phyloP scores from a whole-genome alignment of 2,888 invertebrate species.

The Andricus curvator region DNA sequence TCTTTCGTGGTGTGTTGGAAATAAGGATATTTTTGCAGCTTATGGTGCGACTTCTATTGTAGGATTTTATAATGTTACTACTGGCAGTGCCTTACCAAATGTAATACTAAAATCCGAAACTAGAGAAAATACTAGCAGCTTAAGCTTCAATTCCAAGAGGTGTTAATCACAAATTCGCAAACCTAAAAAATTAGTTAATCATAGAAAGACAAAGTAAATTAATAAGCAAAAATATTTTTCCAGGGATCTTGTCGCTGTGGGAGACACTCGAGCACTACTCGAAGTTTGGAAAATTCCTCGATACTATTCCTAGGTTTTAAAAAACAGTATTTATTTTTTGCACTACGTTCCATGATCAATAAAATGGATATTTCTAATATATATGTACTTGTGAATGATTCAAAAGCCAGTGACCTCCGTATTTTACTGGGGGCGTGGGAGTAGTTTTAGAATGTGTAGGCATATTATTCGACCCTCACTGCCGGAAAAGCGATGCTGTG shows the following conservation, averaged over 20 bases:
- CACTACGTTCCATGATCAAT: neutral
- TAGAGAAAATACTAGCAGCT: conserved; percentile 66
- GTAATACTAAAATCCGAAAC: conserved; percentile 65
- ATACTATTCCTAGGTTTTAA: conserved; percentile 20
- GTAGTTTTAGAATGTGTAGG: neutral
- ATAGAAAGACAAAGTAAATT: conserved; percentile 4
- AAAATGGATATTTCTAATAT: neutral
- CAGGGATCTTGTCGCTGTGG: conserved; percentile 71
- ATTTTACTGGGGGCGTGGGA: neutral
- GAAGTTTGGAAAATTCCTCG: conserved; percentile 74
- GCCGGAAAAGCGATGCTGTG: neutral
- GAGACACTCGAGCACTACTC: conserved; percentile 67
- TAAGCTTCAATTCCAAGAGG: conserved; percentile 73
- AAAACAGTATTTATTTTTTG: neutral
- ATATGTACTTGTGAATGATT: neutral
- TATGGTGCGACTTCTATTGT: conserved; percentile 70
- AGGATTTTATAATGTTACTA: conserved; percentile 68
- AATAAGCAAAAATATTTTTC: conserved; percentile 47
- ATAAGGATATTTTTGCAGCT: conserved; percentile 69
- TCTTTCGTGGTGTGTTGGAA: conserved; percentile 69
- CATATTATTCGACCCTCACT: neutral
- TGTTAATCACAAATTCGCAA: conserved; percentile 46
- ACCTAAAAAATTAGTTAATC: neutral
- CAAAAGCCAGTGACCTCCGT: neutral
- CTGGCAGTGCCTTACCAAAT: conserved; percentile 61